phyloP scores from a whole-genome alignment of 2,113 vertebrate species.

The Myrmecobius fasciatus region DNA sequence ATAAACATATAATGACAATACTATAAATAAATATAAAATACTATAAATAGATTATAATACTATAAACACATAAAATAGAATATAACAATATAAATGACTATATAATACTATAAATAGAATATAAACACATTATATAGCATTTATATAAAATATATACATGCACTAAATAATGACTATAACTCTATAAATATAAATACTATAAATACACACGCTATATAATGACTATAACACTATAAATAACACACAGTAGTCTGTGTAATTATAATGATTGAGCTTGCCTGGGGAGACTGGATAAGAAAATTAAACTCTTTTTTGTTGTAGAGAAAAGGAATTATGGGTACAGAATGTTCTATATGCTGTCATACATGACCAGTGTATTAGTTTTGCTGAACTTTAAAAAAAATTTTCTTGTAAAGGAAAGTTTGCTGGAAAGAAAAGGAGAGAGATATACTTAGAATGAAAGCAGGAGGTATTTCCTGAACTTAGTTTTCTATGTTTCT shows the following conservation, averaged over 20 bases:
- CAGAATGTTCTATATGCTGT: neutral
- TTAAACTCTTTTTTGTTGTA: neutral
- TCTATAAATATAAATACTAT: no score
- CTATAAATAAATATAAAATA: no score
- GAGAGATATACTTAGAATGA: neutral
- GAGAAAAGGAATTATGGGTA: neutral
- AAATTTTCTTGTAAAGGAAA: neutral
- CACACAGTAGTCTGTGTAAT: neutral
- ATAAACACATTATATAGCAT: no score
- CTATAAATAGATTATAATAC: no score
- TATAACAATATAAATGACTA: no score
- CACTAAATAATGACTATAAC: no score
- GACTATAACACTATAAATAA: neutral
- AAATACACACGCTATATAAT: neutral
- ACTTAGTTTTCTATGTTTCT: neutral
- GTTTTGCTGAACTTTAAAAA: neutral
- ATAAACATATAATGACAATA: no score
- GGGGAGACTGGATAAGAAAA: neutral
- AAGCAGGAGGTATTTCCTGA: neutral
- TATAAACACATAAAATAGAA: no score
- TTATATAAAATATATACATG: no score
- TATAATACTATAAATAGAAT: no score
- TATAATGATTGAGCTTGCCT: neutral
- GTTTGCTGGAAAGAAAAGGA: neutral
- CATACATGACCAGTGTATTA: neutral